Evolutionary conservation across 92 coral and sea anemone species (phyloP), one percentile per base, ranked within the genome.

Genomic region (Ricordea florida): DNA sequence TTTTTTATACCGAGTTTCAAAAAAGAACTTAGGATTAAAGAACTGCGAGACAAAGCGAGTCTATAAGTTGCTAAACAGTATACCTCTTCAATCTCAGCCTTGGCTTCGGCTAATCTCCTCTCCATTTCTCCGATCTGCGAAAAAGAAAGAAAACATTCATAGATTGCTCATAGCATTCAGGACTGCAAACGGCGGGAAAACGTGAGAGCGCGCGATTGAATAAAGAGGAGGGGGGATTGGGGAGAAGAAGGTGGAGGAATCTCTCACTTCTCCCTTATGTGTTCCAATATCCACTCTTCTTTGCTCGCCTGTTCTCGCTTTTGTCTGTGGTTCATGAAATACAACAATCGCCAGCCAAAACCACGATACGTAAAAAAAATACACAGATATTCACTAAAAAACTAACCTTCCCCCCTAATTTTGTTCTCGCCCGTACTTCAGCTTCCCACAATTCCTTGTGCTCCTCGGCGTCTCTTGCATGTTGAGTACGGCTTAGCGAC

Each of bases 371-470:
- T n/a, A n/a, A n/a, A n/a, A n/a, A n/a, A n/a, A n/a, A n/a, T n/a
- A n/a, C n/a, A n/a, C n/a, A 6, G 16, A n/a, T n/a, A n/a, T n/a
- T n/a, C n/a, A n/a, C n/a, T n/a, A n/a, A n/a, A n/a, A n/a, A n/a
- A 20, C 49, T 16, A 29, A 94, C 98, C 97, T 85, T 94, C 4
- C 94, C 78, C 30, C 98, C 98, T 20, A 94, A 68, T 82, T 94
- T 94, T 26, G 97, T 92, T 66, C 98, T 69, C 2, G 96, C 78
- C 14, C 93, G 88, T 25, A 94, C 74, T 77, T 94, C 98, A 2
- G 97, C 83, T 74, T 94, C 98, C 98, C 98, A 94, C 17, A 94
- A 74, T 55, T 91, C 90, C 69, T 91, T 94, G 45, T 89, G 93
- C 58, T 94, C 98, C 28, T 71, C 90, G 1, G 98, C 97, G 45